Conservation (phyloP, 2,888 invertebrate species). For the Mesoligia furuncula region DNA sequence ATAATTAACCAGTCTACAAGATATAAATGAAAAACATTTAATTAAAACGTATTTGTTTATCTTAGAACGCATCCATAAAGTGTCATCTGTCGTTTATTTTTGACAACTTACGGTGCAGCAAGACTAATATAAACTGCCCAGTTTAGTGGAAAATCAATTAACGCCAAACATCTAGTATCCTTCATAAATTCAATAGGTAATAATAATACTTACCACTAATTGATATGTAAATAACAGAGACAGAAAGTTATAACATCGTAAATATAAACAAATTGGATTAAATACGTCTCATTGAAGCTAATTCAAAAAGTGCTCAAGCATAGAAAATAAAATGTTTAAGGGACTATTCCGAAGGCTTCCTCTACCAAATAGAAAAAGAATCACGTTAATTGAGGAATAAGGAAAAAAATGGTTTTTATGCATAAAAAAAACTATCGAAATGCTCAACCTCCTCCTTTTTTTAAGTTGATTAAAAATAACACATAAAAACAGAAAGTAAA, state of each 20-base stretch:
- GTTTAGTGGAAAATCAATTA: not conserved
- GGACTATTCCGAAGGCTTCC: not conserved
- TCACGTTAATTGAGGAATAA: not conserved
- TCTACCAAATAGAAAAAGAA: not conserved
- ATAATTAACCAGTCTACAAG: not conserved
- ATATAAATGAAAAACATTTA: not conserved
- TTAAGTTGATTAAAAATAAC: not conserved
- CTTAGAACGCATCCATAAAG: constrained; percentile 52
- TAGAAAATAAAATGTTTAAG: not conserved
- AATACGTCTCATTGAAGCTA: not conserved
- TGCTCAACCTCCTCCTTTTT: not conserved
- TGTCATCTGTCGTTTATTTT: constrained; percentile 54
- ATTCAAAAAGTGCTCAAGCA: not conserved
- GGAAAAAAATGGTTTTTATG: not conserved
- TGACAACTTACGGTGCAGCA: constrained; percentile 24
- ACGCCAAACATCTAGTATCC: too few relatives aligned
- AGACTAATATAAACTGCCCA: constrained; percentile 7
- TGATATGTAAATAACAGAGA: not conserved
- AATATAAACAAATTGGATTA: not conserved
- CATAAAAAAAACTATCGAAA: not conserved
- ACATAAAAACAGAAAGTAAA: not conserved
- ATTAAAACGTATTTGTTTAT: not conserved
- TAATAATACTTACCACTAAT: not conserved
- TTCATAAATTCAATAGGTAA: not conserved
- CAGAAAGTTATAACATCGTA: not conserved